A percentile compares a stretch with the other conserved stretches of the same genome.
Conservation (phyloP, 2,888 invertebrate genomes). For the Zele albiditarsus region DNA sequence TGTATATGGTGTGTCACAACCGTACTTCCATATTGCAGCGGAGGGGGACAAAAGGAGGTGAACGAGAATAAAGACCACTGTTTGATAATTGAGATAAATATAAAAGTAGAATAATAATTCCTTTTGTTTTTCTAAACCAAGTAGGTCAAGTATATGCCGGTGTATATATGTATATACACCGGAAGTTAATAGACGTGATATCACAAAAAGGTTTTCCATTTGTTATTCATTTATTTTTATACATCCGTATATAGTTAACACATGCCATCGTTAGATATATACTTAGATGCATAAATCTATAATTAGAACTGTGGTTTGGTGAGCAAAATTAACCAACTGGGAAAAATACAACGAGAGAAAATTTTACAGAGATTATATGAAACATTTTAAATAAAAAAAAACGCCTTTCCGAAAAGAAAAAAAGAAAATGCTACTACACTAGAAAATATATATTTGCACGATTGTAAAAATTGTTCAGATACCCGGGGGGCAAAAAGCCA, state of each 20-base stretch:
- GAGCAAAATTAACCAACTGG: too few relatives aligned
- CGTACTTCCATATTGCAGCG: background rate
- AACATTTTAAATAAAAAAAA: too few relatives aligned
- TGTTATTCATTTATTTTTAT: background rate
- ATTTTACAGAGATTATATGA: too few relatives aligned
- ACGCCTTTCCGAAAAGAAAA: too few relatives aligned
- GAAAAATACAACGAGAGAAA: too few relatives aligned
- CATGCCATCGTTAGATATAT: too few relatives aligned
- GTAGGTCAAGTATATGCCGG: background rate
- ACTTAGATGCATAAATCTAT: too few relatives aligned
- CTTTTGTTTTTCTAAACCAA: background rate
- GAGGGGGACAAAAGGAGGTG: background rate
- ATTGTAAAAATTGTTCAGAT: too few relatives aligned
- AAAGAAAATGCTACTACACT: too few relatives aligned
- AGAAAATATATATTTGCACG: too few relatives aligned
- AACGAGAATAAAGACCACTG: background rate
- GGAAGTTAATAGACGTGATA: background rate
- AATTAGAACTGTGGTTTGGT: too few relatives aligned
- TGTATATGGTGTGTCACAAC: background rate
- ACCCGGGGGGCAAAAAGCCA: too few relatives aligned
- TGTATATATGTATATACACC: background rate
- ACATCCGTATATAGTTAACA: background rate
- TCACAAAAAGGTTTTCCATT: background rate
- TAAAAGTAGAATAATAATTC: background rate
- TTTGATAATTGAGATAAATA: background rate